These are phyloP conservation scores for Wiebesia pumilae DNA, from an alignment of 1,140 invertebrate species.

Conservation along the genomic window DNA sequence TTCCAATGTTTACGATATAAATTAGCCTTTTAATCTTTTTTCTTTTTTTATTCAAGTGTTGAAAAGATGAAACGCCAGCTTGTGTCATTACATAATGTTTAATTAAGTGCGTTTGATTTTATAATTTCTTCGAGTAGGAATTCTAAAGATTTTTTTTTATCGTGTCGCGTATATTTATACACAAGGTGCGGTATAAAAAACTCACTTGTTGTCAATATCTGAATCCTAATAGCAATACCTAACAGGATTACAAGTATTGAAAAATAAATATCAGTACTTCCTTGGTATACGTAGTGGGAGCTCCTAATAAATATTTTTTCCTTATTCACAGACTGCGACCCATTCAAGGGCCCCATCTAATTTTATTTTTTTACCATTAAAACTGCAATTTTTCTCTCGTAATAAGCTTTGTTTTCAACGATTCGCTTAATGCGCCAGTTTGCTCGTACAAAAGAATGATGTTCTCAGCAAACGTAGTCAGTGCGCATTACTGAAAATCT, in stretches of 20 bases:
- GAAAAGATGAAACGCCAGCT: not conserved
- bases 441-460: not conserved
- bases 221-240: too few species aligned
- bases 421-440: not conserved
- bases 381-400: not conserved
- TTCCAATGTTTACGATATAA: not conserved
- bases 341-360: not conserved
- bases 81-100: too few species aligned
- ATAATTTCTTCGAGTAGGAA: too few species aligned
- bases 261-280: too few species aligned
- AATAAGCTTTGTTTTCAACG: not conserved
- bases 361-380: not conserved
- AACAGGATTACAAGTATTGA: too few species aligned
- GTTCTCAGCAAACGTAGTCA: not conserved
- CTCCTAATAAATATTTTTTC: slow-evolving; percentile 1
- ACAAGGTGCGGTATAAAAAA: not conserved
- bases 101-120: too few species aligned
- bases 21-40: not conserved
- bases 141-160: too few species aligned
- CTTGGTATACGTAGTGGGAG: too few species aligned
- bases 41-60: too few species aligned
- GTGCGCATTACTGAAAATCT: not conserved
- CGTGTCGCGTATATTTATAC: not conserved
- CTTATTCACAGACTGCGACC: not conserved
- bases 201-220: not conserved